Base-by-base conservation (phyloP, 2,888 invertebrate species). In the Priocnemis perturbator region DNA sequence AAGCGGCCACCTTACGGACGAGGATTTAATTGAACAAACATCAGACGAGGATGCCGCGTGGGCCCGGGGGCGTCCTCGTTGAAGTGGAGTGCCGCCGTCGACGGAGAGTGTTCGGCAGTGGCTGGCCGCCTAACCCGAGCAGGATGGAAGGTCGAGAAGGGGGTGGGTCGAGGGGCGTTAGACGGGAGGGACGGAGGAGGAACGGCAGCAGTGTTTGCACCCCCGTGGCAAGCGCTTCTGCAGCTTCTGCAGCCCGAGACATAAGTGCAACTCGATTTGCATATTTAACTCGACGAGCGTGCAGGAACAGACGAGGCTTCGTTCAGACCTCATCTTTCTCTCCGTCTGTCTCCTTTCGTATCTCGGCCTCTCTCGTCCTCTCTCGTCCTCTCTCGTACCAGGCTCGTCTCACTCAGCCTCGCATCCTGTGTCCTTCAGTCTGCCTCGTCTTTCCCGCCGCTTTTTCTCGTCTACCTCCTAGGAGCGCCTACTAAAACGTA, bases 181-280 rank as follows among this genome's bases (percentile, higher is more conserved):
- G n/a, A 14, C 45, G 21, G 1, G 55, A 50, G 19, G 59, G 17
- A 5, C 5, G 26, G 48, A 56, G n/a, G 30, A 56, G 56, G 21
- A 23, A 55, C 7, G 17, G 26, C 7, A 56, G 48, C 21, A 57
- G 44, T 75, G 71, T 75, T 79, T 71, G 70, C 71, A 63, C 60
- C 64, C 67, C 65, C 48, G 60, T 55, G 64, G 69, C 67, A 68
- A 55, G 53, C 61, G 48, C 55, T 62, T 15, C 52, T 45, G 67
- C 53, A 62, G 75, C 66, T 71, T 73, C 76, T 64, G 66, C 68
- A 64, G 48, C 60, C 58, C 65, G 65, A 71, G 74, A 73, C 77
- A 77, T 81, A 80, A 80, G 78, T 78, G 81, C 78, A 80, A 78
- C 73, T 77, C 67, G 67, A 81, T 80, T 80, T 80, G 81, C 80